Percentiles rank a stretch among this genome's conserved stretches.
These are phyloP conservation scores for Drosophila mercatorum DNA, from an alignment of 2,888 invertebrate genomes.

Conservation along the genomic window DNA sequence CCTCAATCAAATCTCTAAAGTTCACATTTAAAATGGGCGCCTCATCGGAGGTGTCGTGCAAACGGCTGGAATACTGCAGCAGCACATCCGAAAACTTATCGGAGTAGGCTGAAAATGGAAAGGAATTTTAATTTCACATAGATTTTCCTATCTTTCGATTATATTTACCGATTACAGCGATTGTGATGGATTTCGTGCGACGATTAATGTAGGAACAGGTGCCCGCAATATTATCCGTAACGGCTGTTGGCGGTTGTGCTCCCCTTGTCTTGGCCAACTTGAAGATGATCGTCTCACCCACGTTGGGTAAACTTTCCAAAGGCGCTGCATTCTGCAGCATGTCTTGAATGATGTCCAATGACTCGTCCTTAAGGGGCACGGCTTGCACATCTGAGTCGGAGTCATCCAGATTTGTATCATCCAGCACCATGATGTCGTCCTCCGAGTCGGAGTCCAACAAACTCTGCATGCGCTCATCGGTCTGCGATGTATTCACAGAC, in stretches of 20 bases:
- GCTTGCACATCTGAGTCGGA: conserved; percentile 42
- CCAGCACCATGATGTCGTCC: conserved; percentile 67
- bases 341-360: conserved; percentile 35
- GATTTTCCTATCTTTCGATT: neutral
- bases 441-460: conserved; percentile 57
- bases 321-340: conserved; percentile 40
- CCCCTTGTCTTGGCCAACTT: conserved; percentile 49
- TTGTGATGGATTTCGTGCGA: conserved; percentile 63
- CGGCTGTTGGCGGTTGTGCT: neutral
- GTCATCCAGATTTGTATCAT: conserved; percentile 57
- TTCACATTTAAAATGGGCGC: conserved; percentile 36
- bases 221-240: conserved; percentile 59
- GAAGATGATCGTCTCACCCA: conserved; percentile 58
- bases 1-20: conserved; percentile 51
- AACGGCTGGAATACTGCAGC: conserved; percentile 30
- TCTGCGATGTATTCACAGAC: neutral
- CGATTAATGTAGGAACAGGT: conserved; percentile 66
- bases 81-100: neutral
- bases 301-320: conserved; percentile 43
- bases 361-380: conserved; percentile 2
- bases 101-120: conserved; percentile 41
- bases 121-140: neutral
- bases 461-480: conserved; percentile 18
- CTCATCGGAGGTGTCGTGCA: conserved; percentile 40
- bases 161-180: conserved; percentile 61